Percentiles rank a stretch among this genome's conserved stretches.
Conservation (phyloP, 2,113 vertebrate genomes). For the Alouatta palliata region DNA sequence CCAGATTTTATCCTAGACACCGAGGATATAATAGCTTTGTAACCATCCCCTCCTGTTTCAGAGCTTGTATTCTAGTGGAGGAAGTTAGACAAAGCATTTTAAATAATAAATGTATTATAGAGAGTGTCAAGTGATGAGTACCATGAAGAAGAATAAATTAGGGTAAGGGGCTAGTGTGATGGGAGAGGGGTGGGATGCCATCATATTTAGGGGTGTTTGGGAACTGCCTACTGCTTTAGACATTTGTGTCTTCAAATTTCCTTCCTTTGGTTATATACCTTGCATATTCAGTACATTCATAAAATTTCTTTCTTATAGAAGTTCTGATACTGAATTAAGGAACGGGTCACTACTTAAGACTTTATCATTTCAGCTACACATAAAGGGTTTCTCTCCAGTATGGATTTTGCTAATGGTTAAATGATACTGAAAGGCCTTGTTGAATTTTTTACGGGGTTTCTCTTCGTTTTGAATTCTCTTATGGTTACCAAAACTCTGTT, state of each 20-base stretch:
- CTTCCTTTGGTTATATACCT: background rate
- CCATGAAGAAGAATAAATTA: background rate
- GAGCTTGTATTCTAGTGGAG: conserved; percentile 17
- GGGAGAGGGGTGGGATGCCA: background rate
- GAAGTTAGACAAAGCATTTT: background rate
- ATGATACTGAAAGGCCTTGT: background rate
- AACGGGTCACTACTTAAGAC: background rate
- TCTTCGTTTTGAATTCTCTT: conserved; percentile 25
- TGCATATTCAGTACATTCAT: background rate
- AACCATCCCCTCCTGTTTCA: background rate
- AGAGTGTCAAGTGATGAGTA: background rate
- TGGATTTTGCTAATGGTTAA: background rate
- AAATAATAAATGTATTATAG: background rate
- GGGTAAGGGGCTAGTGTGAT: background rate
- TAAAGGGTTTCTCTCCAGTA: background rate
- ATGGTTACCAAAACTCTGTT: conserved; percentile 38
- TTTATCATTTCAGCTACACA: background rate
- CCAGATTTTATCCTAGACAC: background rate
- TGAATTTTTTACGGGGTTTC: conserved; percentile 18
- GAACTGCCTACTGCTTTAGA: background rate
- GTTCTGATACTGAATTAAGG: conserved; percentile 20
- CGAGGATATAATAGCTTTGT: background rate
- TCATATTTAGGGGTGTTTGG: background rate
- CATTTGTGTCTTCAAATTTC: background rate
- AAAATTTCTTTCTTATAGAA: background rate